phyloP scores from a whole-genome alignment of 1,140 invertebrate genomes.

The Drosophila yakuba region DNA sequence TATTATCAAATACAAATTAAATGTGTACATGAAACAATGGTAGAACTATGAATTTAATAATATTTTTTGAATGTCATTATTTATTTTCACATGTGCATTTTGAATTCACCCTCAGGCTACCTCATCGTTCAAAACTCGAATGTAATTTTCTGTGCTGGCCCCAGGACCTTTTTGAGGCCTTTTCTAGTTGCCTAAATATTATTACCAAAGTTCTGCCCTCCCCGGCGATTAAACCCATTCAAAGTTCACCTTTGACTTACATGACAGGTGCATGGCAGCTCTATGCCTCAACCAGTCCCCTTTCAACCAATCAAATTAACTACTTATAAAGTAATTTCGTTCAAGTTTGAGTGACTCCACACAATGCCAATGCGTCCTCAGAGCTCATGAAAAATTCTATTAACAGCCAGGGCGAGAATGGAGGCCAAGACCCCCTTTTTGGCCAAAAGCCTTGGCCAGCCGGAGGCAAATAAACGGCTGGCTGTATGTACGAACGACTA shows the following conservation, averaged over 20 bases:
- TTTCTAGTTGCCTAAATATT: conserved; percentile 68
- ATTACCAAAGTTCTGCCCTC: conserved; percentile 67
- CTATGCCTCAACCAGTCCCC: neutral
- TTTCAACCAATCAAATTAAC: conserved; percentile 75
- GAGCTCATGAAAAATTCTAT: conserved; percentile 80
- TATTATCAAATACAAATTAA: neutral
- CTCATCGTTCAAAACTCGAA: conserved; percentile 16
- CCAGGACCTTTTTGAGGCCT: conserved; percentile 3
- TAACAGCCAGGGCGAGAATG: conserved; percentile 47
- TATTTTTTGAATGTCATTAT: neutral
- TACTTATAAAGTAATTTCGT: conserved; percentile 80
- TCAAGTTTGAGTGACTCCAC: conserved; percentile 65
- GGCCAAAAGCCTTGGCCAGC: conserved; percentile 26
- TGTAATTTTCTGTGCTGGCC: neutral
- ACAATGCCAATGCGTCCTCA: conserved; percentile 63
- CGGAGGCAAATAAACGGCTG: conserved; percentile 45
- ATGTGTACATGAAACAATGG: neutral
- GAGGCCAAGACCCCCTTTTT: neutral
- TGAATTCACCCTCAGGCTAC: neutral
- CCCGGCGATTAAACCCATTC: conserved; percentile 61
- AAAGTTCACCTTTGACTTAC: conserved; percentile 65
- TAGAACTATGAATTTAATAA: neutral
- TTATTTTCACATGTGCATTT: neutral
- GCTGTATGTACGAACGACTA: conserved; percentile 11
- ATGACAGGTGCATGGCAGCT: conserved; percentile 60